Base-by-base conservation (phyloP, 1,140 invertebrate genomes). In the Heliconius hermathena region DNA sequence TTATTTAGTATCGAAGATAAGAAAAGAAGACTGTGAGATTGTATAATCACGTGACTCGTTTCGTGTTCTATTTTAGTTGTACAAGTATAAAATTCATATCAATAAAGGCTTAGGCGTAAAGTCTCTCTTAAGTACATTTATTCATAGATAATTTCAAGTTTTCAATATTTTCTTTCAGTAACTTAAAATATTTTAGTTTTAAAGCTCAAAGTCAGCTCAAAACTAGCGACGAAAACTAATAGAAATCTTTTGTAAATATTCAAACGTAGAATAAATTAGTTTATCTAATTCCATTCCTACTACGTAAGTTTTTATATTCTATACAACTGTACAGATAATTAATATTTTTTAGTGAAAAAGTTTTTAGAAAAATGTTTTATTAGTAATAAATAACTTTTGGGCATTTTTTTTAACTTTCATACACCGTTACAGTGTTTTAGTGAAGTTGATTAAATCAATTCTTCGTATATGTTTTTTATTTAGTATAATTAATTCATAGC, bases 131-230 rank as follows among this genome's bases (percentile, higher is more conserved):
- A 83, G 84, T 87, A 84, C 79, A 85, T 73, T 46, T 78, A 76
- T 71, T 54, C 36, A 52, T 54, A 78, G 77, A 20, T 71, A 76
- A 74, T 79, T 82, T 66, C 60, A 66, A 18, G 60, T 66, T 66
- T 66, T 66, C 60, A 66, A 29, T 60, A 11, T 66, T 66, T 66
- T 29, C 6, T 66, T 66, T 75, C 36, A 54, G 46, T 71, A 77
- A 49, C 26, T 49, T 73, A 73, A 72, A 66, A 78, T 87, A 82
- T 86, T 90, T 91, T 91, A 91, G 86, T 91, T 91, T 89, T 82
- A 90, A 93, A 91, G 89, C 90, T 91, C 90, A 93, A 93, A 93
- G 84, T 88, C 85, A 93, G 92, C 91, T 93, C 92, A 93, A 93
- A 93, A 89, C 81, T 84, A 84, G 81, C 75, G 81, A 85, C 85